Evolutionary conservation across 2,888 invertebrate genomes (phyloP), one percentile per base, ranked within the genome.

Genomic region (Lasioglossum lativentre): DNA sequence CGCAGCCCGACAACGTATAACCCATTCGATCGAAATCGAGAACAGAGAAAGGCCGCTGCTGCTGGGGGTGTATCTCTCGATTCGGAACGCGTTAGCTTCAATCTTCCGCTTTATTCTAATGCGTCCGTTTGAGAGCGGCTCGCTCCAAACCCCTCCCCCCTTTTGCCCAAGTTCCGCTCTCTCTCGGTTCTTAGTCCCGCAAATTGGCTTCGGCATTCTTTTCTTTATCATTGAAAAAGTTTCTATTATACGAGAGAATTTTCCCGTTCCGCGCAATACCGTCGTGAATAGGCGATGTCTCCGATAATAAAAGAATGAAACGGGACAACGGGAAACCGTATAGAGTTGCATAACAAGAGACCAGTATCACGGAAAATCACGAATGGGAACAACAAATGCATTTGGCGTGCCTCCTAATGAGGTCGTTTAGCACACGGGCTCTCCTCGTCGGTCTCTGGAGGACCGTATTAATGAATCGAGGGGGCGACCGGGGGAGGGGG

Each of bases 401-500:
- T 89, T 90, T 89, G 88, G 85, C 89, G 86, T 87, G 89, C 78
- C 80, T 86, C 86, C 88, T 91, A 91, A 92, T 90, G 93, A 92
- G 92, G 89, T 89, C 92, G 90, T 91, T 92, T 89, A 90, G 90
- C 87, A 75, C 85, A 75, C 78, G 75, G 71, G 30, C 77, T 79
- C 74, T 83, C 78, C 83, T 80, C 90, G 74, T 75, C 74, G 85
- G 78, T 90, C 89, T 85, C 91, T 81, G 74, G 92, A 90, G 92
- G 86, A 90, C 89, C 75, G 88, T 88, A 89, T 90, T 93, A 92
- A 92, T 93, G 90, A 92, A 93, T 90, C 91, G 92, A 45, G 71
- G 27, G 71, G 76, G 68, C 34, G 66, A 66, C 8, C 66, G 66
- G 34, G 6, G 30, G 56, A 16, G 19, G 45, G n/a, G 10, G 75